A percentile compares a stretch with the other conserved stretches of the same genome.
phyloP scores from a whole-genome alignment of 2,888 invertebrate genomes.

The Megastigmus dorsalis region DNA sequence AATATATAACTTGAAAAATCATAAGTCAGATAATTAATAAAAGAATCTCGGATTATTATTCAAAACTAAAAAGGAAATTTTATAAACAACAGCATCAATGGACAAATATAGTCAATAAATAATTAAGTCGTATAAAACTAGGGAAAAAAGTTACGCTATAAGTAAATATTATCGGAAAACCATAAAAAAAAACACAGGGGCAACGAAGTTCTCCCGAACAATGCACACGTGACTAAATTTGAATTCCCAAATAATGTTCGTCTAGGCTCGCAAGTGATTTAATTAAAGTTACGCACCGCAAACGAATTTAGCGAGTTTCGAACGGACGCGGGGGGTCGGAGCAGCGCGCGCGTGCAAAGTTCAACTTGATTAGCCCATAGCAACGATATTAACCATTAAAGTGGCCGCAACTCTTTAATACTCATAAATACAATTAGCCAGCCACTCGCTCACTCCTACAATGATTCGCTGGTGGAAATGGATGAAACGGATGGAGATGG shows the following conservation, averaged over 20 bases:
- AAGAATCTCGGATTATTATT: no score
- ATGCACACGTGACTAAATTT: conserved; percentile 6
- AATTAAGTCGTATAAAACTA: no score
- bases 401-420: conserved; percentile 51
- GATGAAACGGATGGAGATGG: conserved; percentile 23
- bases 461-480: background rate
- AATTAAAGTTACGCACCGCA: conserved; percentile 51
- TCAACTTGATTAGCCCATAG: conserved; percentile 51
- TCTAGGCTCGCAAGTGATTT: conserved; percentile 37
- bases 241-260: conserved; percentile 45
- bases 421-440: conserved; percentile 16
- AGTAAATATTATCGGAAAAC: no score
- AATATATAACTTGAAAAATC: no score
- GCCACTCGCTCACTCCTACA: background rate
- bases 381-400: conserved; percentile 52
- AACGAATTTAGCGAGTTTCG: conserved; percentile 48
- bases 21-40: no score
- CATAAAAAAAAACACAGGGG: no score
- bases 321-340: background rate
- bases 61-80: no score
- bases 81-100: no score
- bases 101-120: no score
- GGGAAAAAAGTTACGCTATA: no score
- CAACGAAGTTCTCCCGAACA: no score
- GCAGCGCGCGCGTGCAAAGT: conserved; percentile 33